Evolutionary conservation across 2,888 invertebrate species (phyloP).

Genomic region (Crossocerus cetratus): DNA sequence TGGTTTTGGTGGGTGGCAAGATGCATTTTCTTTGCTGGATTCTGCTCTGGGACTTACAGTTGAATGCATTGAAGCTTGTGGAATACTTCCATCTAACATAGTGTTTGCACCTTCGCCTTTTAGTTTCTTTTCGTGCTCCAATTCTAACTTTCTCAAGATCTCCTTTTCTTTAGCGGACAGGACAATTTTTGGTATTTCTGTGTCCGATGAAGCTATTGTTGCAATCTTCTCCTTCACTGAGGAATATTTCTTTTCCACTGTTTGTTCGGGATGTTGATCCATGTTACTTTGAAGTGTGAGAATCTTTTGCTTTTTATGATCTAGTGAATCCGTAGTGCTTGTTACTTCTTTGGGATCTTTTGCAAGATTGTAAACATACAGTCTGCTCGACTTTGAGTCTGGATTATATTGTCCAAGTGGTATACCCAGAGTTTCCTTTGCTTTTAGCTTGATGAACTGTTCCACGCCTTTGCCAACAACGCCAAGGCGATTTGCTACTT

Average conservation of each 20-base stretch:
- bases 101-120: not conserved
- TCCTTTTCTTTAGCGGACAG: slow-evolving; percentile 78
- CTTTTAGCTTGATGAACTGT: slow-evolving; percentile 78
- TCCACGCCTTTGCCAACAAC: slow-evolving; percentile 86
- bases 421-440: slow-evolving; percentile 57
- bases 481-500: slow-evolving; percentile 81
- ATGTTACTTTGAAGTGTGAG: not conserved
- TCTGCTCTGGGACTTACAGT: no score
- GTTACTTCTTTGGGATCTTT: slow-evolving; percentile 70
- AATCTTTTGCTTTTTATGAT: not conserved
- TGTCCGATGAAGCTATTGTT: slow-evolving; percentile 59
- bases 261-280: slow-evolving; percentile 21
- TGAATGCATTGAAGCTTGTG: not conserved
- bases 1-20: slow-evolving; percentile 45
- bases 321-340: slow-evolving; percentile 10
- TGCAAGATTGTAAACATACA: slow-evolving; percentile 64
- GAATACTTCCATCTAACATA: not conserved
- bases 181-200: slow-evolving; percentile 76
- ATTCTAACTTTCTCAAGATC: slow-evolving; percentile 77
- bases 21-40: slow-evolving; percentile 8
- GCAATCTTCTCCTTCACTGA: slow-evolving; percentile 75
- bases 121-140: slow-evolving; percentile 76
- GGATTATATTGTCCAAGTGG: slow-evolving; percentile 21
- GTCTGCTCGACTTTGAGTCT: slow-evolving; percentile 15
- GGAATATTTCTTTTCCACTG: slow-evolving; percentile 60